These are phyloP conservation scores for Anguilla pacifica DNA, from an alignment of 2,797 vertebrate species.

Conservation along the genomic window DNA sequence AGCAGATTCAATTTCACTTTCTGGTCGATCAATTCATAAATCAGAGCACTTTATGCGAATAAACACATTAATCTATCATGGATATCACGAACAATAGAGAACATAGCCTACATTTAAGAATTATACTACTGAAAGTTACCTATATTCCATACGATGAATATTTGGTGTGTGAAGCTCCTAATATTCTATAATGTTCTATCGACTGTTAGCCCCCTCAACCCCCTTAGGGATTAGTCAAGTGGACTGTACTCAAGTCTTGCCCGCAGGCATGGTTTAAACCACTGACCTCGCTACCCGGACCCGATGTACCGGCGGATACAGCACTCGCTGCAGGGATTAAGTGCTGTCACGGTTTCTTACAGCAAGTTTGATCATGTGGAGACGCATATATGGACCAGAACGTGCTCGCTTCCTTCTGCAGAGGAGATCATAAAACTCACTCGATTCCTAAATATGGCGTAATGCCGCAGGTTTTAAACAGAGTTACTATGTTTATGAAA, in stretches of 20 bases:
- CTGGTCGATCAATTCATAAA: background rate
- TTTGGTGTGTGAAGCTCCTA: background rate
- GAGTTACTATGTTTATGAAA: conserved; percentile 24
- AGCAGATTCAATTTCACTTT: background rate
- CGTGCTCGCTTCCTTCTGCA: conserved; percentile 47
- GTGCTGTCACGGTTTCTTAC: conserved; percentile 55
- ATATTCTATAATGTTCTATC: background rate
- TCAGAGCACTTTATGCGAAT: background rate
- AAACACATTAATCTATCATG: background rate
- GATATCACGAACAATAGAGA: background rate
- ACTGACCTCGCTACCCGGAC: conserved; percentile 52
- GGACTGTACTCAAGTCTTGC: conserved; percentile 57
- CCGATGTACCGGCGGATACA: conserved; percentile 42
- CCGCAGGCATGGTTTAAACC: conserved; percentile 21
- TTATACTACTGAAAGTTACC: background rate
- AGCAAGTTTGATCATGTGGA: conserved; percentile 36
- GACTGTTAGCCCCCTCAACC: background rate
- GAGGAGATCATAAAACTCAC: conserved; percentile 39
- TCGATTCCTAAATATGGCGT: conserved; percentile 49
- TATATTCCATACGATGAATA: background rate
- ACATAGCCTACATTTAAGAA: background rate
- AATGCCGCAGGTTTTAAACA: conserved; percentile 21
- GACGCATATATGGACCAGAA: conserved; percentile 53
- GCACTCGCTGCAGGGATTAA: conserved; percentile 51
- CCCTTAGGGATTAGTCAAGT: conserved; percentile 1